These are phyloP conservation scores for Leptopilina clavipes DNA, from an alignment of 1,140 invertebrate genomes.

Conservation along the genomic window DNA sequence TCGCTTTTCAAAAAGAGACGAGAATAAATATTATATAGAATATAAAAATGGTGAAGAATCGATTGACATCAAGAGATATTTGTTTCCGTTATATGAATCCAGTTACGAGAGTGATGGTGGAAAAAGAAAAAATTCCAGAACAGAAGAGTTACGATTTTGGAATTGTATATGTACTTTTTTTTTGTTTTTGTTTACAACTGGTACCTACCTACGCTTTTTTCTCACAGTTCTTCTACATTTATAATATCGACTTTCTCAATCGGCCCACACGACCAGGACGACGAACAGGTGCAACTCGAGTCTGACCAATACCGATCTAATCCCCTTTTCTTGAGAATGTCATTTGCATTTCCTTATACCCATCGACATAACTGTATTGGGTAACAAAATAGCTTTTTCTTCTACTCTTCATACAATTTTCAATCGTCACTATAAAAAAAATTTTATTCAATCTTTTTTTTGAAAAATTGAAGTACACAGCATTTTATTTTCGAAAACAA, in stretches of 20 bases:
- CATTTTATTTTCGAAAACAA: too few relatives aligned
- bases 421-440: too few relatives aligned
- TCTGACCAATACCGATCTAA: slow-evolving; percentile 11
- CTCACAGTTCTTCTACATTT: too few relatives aligned
- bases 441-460: too few relatives aligned
- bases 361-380: too few relatives aligned
- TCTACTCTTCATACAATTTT: too few relatives aligned
- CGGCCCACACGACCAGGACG: neutral
- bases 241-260: slow-evolving; percentile 20
- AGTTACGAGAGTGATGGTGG: slow-evolving; percentile 48
- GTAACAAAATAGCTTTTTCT: too few relatives aligned
- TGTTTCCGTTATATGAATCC: slow-evolving; percentile 52
- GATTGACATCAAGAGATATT: neutral
- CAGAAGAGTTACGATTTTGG: neutral
- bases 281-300: slow-evolving; percentile 17
- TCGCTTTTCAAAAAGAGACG: neutral
- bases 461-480: too few relatives aligned
- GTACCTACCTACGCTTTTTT: neutral
- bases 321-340: neutral
- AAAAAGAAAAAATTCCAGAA: slow-evolving; percentile 43
- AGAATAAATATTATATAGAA: neutral
- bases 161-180: neutral
- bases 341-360: too few relatives aligned
- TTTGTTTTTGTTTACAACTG: neutral
- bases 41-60: neutral